phyloP scores from a whole-genome alignment of 2,113 vertebrate species.

The Micromys minutus region DNA sequence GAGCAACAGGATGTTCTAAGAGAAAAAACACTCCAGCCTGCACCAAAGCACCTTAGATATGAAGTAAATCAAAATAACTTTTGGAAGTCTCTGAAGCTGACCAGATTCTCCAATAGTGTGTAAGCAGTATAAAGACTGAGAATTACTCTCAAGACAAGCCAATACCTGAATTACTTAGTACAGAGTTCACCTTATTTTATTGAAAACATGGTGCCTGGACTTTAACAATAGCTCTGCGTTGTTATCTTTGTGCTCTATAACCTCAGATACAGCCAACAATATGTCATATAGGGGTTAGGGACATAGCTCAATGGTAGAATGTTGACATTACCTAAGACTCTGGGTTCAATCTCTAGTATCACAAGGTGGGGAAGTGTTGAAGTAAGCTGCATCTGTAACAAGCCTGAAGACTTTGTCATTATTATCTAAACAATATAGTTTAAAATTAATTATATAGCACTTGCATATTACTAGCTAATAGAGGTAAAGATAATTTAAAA shows the following conservation, averaged over 20 bases:
- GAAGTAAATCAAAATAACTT: not conserved
- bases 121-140: not conserved
- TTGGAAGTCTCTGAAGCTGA: not conserved
- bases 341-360: not conserved
- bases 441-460: not conserved
- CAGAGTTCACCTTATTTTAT: not conserved
- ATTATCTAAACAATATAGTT: not conserved
- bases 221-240: not conserved
- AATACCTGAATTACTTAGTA: not conserved
- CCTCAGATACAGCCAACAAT: not conserved
- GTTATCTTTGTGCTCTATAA: not conserved
- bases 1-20: not conserved
- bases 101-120: not conserved
- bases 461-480: not conserved
- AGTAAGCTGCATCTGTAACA: not conserved
- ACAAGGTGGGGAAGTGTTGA: not conserved
- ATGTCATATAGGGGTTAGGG: not conserved
- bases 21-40: not conserved
- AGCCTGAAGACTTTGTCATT: not conserved
- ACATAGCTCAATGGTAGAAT: not conserved
- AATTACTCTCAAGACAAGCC: not conserved
- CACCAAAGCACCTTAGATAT: not conserved
- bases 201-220: not conserved
- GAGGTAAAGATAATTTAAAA: not conserved
- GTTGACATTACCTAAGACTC: not conserved